phyloP scores from a whole-genome alignment of 2,113 vertebrate genomes.

The Pseudopodoces humilis region DNA sequence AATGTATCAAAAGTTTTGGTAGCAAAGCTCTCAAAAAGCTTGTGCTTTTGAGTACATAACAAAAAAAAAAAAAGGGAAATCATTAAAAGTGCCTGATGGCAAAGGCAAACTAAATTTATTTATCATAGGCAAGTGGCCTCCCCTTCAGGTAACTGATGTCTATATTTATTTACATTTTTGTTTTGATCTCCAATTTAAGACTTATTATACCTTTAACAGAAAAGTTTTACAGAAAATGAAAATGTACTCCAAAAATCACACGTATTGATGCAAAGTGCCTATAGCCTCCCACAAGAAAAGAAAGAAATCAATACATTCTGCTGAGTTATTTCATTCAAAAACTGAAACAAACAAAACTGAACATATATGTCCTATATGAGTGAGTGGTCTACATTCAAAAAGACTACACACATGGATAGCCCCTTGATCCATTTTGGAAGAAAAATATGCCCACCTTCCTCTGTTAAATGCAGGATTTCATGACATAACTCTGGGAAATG shows the following conservation, averaged over 20 bases:
- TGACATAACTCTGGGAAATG: background rate
- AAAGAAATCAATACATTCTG: background rate
- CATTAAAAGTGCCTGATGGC: background rate
- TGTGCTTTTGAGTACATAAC: background rate
- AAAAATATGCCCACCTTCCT: background rate
- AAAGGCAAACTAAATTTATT: background rate
- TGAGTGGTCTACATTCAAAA: background rate
- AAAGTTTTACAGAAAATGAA: background rate
- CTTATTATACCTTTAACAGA: background rate
- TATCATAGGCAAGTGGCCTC: background rate
- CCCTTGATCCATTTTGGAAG: background rate
- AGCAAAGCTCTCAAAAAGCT: background rate
- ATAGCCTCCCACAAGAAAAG: background rate
- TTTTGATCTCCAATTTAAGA: background rate
- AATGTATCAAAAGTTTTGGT: background rate
- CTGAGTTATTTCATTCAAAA: background rate
- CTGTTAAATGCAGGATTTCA: background rate
- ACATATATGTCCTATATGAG: rapidly evolving
- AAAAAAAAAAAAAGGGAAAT: background rate
- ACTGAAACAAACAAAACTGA: background rate
- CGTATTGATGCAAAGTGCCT: background rate
- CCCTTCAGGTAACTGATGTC: background rate
- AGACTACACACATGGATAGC: background rate
- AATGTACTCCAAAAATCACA: background rate
- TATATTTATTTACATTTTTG: background rate